phyloP scores from a whole-genome alignment of 1,140 invertebrate genomes.

The Eupeodes corollae region DNA sequence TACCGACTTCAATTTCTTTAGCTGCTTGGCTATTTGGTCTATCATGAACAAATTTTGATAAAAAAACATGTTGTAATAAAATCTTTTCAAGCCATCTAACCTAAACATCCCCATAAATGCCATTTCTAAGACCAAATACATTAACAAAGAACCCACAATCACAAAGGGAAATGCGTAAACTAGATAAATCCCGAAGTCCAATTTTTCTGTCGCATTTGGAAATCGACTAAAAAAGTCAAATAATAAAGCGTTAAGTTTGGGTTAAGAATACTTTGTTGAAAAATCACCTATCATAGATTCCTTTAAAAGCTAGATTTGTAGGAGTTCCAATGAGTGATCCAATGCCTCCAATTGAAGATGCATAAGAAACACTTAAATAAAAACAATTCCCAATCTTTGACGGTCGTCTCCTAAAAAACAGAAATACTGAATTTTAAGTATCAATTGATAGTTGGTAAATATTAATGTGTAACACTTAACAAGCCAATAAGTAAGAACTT shows the following conservation, averaged over 20 bases:
- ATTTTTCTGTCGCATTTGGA: constrained; percentile 40
- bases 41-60: too few species aligned
- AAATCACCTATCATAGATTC: constrained; percentile 51
- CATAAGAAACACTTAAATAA: constrained; percentile 65
- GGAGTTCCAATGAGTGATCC: constrained; percentile 78
- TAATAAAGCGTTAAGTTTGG: neutral
- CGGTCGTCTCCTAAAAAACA: constrained; percentile 31
- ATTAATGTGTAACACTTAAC: too few species aligned
- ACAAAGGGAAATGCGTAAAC: constrained; percentile 46
- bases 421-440: too few species aligned
- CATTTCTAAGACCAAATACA: constrained; percentile 56
- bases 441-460: neutral
- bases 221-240: constrained; percentile 35
- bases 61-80: too few species aligned
- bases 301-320: constrained; percentile 77
- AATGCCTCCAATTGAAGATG: constrained; percentile 68
- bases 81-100: too few species aligned
- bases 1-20: constrained; percentile 38
- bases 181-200: constrained; percentile 68
- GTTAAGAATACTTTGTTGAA: constrained; percentile 16
- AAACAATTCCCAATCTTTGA: constrained; percentile 53
- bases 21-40: constrained; percentile 40
- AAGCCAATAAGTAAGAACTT: neutral
- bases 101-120: constrained; percentile 61
- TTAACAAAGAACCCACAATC: constrained; percentile 52